A percentile compares a stretch with the other conserved stretches of the same genome.
Evolutionary conservation across 2,113 vertebrate genomes (phyloP).

Genomic region (Phyllostomus hastatus): DNA sequence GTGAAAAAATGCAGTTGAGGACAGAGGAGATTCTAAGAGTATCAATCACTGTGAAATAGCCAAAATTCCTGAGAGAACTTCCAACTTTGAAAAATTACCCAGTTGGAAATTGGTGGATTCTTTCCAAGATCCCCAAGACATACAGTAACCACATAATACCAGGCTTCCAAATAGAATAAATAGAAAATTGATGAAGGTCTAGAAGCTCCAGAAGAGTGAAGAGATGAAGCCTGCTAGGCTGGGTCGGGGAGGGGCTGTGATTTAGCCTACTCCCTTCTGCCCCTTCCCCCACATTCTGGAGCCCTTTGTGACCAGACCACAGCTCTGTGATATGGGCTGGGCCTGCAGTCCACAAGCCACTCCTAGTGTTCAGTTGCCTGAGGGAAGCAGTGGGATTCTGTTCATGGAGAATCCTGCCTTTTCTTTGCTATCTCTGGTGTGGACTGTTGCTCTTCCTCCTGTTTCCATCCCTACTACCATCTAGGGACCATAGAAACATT

Average conservation of each 20-base stretch:
- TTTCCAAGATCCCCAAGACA: too few relatives aligned
- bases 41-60: neutral
- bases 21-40: neutral
- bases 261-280: neutral
- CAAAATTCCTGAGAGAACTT: neutral
- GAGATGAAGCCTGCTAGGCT: too few relatives aligned
- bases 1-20: too few relatives aligned
- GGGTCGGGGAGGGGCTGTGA: too few relatives aligned
- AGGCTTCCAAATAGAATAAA: neutral
- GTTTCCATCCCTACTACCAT: neutral
- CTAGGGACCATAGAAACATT: neutral
- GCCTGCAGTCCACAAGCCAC: rapidly evolving
- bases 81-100: neutral
- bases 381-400: neutral
- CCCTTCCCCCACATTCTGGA: neutral
- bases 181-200: neutral
- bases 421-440: too few relatives aligned
- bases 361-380: neutral
- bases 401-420: neutral
- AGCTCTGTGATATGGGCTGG: neutral
- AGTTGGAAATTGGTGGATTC: rapidly evolving
- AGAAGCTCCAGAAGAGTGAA: neutral
- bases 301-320: neutral
- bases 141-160: too few relatives aligned
- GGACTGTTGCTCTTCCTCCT: neutral